Evolutionary conservation across 2,888 invertebrate species (phyloP).

Genomic region (Clunio marinus): DNA sequence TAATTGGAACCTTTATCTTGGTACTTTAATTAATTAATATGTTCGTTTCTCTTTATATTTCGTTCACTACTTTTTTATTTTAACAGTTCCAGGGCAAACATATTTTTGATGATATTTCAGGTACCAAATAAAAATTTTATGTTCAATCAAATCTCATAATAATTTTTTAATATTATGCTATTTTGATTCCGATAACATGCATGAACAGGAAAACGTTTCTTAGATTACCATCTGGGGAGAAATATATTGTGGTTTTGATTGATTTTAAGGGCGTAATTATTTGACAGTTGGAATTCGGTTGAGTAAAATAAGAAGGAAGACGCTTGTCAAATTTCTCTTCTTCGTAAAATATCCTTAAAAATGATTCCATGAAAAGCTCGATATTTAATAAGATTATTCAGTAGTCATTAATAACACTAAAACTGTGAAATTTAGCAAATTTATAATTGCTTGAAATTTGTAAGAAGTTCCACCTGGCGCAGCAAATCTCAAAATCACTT

Average conservation of each 20-base stretch:
- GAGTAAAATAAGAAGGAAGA: not conserved
- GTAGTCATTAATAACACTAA: not conserved
- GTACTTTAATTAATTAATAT: slow-evolving; percentile 37
- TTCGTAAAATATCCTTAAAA: not conserved
- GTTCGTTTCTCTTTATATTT: slow-evolving; percentile 8
- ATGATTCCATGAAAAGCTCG: not conserved
- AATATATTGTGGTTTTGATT: slow-evolving; percentile 30
- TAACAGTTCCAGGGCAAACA: slow-evolving; percentile 31
- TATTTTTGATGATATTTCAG: slow-evolving; percentile 28
- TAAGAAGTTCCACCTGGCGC: too few relatives aligned
- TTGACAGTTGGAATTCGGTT: not conserved
- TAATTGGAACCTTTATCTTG: slow-evolving; percentile 34
- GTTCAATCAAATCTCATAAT: not conserved
- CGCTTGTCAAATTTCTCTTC: not conserved
- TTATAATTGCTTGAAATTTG: too few relatives aligned
- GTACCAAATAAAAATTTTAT: slow-evolving; percentile 20
- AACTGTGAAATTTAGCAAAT: too few relatives aligned
- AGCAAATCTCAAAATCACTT: too few relatives aligned
- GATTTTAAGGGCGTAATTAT: slow-evolving; percentile 5
- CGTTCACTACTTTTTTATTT: slow-evolving; percentile 26
- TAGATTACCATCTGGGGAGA: slow-evolving; percentile 11
- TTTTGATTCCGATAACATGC: not conserved
- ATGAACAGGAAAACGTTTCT: slow-evolving; percentile 27
- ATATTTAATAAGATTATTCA: not conserved
- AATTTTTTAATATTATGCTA: slow-evolving; percentile 12